These are phyloP conservation scores for Trissolcus japonicus DNA, from an alignment of 2,888 invertebrate genomes.

Conservation along the genomic window DNA sequence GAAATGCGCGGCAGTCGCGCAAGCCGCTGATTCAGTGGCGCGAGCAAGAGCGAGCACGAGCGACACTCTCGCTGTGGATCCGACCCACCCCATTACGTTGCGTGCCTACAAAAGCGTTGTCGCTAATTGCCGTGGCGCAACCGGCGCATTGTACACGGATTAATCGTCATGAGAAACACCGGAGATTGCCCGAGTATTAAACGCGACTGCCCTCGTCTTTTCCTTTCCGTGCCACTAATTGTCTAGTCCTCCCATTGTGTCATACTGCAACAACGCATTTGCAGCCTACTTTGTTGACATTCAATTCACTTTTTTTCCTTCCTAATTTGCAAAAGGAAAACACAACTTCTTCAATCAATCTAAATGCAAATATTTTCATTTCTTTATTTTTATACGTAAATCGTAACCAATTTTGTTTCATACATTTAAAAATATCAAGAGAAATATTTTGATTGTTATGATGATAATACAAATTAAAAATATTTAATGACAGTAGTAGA, in stretches of 20 bases:
- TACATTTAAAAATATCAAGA: neutral
- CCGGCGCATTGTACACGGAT: constrained; percentile 66
- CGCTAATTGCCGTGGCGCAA: constrained; percentile 71
- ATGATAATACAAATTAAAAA: no score
- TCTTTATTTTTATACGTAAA: neutral
- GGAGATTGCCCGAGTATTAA: constrained; percentile 52
- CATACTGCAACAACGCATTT: constrained; percentile 16
- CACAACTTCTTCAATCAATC: neutral
- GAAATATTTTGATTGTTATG: no score
- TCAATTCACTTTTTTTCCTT: constrained; percentile 5
- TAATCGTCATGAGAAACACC: constrained; percentile 71
- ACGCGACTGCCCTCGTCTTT: constrained; percentile 41
- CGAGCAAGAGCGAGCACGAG: constrained; percentile 36
- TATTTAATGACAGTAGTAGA: no score
- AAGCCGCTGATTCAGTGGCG: constrained; percentile 51
- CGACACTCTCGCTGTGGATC: constrained; percentile 52
- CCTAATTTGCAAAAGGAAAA: constrained; percentile 3
- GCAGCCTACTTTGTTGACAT: constrained; percentile 10
- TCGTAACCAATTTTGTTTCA: neutral
- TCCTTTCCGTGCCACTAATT: constrained; percentile 49
- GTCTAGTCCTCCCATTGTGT: constrained; percentile 46
- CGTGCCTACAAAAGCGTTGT: constrained; percentile 66
- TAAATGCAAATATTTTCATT: neutral
- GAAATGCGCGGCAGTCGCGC: constrained; percentile 62
- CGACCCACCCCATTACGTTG: constrained; percentile 36